Percentiles rank a stretch among this genome's conserved stretches.
Evolutionary conservation across 2,888 invertebrate species (phyloP).

Genomic region (Polydrusus cervinus): DNA sequence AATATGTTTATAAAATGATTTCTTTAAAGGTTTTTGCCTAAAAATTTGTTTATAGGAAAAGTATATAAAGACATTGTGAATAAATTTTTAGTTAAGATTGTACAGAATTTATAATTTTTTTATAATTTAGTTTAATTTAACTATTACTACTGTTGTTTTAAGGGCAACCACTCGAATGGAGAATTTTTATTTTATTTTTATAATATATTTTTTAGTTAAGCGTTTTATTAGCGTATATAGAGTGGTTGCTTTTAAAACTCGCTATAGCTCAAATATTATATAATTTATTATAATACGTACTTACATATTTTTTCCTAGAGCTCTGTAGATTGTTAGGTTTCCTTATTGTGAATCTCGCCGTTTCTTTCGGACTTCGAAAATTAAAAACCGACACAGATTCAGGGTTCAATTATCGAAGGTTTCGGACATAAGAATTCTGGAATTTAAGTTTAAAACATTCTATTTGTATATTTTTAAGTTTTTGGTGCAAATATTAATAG

Average conservation of each 20-base stretch:
- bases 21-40: conserved; percentile 41
- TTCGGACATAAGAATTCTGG: conserved; percentile 43
- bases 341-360: conserved; percentile 3
- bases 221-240: conserved; percentile 15
- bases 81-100: conserved; percentile 61
- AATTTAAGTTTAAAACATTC: conserved; percentile 29
- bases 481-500: conserved; percentile 60
- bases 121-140: conserved; percentile 50
- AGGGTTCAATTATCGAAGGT: not conserved
- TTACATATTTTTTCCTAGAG: conserved; percentile 33
- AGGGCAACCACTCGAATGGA: conserved; percentile 41
- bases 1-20: conserved; percentile 44
- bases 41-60: conserved; percentile 57
- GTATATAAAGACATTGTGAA: conserved; percentile 63
- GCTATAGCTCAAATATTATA: conserved; percentile 51
- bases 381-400: no score
- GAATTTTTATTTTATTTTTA: conserved; percentile 48
- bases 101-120: conserved; percentile 60
- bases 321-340: conserved; percentile 23
- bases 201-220: conserved; percentile 52
- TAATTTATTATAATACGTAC: conserved; percentile 51
- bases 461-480: conserved; percentile 56
- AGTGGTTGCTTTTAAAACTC: conserved; percentile 46
- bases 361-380: not conserved
- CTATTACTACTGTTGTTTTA: conserved; percentile 39